These are phyloP conservation scores for Colostygia pectinataria DNA, from an alignment of 2,888 invertebrate species.

Conservation along the genomic window DNA sequence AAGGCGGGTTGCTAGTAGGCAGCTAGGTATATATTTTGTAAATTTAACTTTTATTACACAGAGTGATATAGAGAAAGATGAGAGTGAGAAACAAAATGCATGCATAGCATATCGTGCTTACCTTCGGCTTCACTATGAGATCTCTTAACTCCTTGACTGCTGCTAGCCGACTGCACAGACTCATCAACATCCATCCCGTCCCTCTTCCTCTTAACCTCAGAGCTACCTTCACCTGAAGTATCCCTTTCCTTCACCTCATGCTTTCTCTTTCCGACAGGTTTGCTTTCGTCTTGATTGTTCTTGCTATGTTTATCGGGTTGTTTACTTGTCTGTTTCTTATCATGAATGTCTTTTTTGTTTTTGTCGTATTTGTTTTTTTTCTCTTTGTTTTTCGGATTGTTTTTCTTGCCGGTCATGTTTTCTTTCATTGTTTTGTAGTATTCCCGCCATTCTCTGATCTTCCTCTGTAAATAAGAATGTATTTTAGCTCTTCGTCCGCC, in stretches of 20 bases:
- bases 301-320: constrained; percentile 43
- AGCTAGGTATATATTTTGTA: no score
- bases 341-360: constrained; percentile 40
- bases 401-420: constrained; percentile 65
- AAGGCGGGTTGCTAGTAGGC: no score
- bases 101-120: no score
- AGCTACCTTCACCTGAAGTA: constrained; percentile 43
- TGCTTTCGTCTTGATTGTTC: constrained; percentile 43
- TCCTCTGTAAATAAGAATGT: constrained; percentile 49
- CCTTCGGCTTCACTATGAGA: constrained; percentile 40
- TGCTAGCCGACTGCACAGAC: constrained; percentile 42
- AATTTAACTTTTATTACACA: no score
- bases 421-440: constrained; percentile 72
- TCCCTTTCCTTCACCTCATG: no score
- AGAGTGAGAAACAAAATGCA: no score
- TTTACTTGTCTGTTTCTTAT: constrained; percentile 33
- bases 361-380: constrained; percentile 58
- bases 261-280: constrained; percentile 58
- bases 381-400: constrained; percentile 52
- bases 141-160: constrained; percentile 58
- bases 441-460: constrained; percentile 70
- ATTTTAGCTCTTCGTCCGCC: no score
- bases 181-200: constrained; percentile 53
- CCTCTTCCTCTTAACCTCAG: constrained; percentile 63
- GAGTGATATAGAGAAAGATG: no score